These are phyloP conservation scores for Lycophotia porphyrea DNA, from an alignment of 2,888 invertebrate species.

Conservation along the genomic window DNA sequence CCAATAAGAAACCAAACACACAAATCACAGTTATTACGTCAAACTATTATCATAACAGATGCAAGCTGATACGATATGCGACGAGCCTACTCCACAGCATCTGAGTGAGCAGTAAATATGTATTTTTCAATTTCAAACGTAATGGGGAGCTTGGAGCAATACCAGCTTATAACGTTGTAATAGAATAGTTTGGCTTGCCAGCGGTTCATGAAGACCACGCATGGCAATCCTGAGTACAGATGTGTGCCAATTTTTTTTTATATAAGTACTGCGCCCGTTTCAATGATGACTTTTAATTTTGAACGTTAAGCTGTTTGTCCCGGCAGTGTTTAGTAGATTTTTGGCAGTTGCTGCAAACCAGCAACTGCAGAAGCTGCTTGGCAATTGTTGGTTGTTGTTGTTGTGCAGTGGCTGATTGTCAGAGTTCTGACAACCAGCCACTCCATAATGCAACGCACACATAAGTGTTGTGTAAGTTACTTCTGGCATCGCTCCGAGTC, in stretches of 20 bases:
- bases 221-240: not conserved
- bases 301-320: not conserved
- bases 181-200: slow-evolving; percentile 43
- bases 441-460: no score
- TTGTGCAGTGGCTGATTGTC: no score
- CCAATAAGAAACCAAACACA: not conserved
- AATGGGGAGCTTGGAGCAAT: slow-evolving; percentile 29
- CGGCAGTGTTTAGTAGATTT: no score
- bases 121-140: slow-evolving; percentile 58
- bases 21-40: not conserved
- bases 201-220: not conserved
- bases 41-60: slow-evolving; percentile 17
- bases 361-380: no score
- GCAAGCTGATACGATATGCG: not conserved
- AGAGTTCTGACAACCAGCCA: no score
- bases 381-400: no score
- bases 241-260: slow-evolving; percentile 21
- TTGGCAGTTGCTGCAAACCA: no score
- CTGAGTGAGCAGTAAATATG: slow-evolving; percentile 54
- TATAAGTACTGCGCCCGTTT: not conserved
- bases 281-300: not conserved
- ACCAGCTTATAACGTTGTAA: slow-evolving; percentile 35
- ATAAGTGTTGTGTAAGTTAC: no score
- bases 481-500: no score
- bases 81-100: slow-evolving; percentile 4